Base-by-base conservation (phyloP, 1,140 invertebrate genomes). In the Euschistus heros region DNA sequence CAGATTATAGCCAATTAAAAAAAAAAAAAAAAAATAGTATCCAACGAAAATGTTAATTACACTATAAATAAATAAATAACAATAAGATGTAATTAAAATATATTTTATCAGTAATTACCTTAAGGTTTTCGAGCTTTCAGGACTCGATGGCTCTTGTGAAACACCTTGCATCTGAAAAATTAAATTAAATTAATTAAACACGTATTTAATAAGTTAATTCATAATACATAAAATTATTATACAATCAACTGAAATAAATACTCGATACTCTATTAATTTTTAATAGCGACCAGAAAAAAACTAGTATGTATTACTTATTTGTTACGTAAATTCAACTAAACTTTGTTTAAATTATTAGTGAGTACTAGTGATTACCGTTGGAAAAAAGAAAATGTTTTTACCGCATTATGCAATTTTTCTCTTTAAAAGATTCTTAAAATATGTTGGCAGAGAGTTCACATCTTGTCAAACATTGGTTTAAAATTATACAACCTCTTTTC, bases 101-200 rank as follows among this genome's bases (percentile, higher is more conserved):
- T 15, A 50, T 4, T 22, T 18, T 20, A 47, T 46, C 3, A 47
- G 57, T 17, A 50, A 18, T 63, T 57, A 66, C 66, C 61, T 50
- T 15, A 52, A 26, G 2, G 66, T 18, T 66, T 66, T 66, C 17
- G 66, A 61, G 18, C n/a, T 63, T 57, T 66, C 66, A 44, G 64
- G 64, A 61, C 55, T 65, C 1, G 64, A 20, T n/a, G 20, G 42
- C 15, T 55, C 64, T 46, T 59, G 64, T 26, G 64, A 65, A 42
- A 65, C 55, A 15, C 64, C 64, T 65, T 65, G 64, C 64, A 65
- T 65, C 64, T 65, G 64, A 22, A 65, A 65, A 2, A 65, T 26
- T 37, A 64, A 17, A 20, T 20, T 4, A 24, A 2, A 22, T 22
- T 24, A 4, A 6, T 57, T 20, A 17, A 8, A 8, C n/a, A 55